Percentiles rank a stretch among this genome's conserved stretches.
phyloP scores from a whole-genome alignment of 35 echinoderm and acorn worm species.

The Nesometra sesokonis region DNA sequence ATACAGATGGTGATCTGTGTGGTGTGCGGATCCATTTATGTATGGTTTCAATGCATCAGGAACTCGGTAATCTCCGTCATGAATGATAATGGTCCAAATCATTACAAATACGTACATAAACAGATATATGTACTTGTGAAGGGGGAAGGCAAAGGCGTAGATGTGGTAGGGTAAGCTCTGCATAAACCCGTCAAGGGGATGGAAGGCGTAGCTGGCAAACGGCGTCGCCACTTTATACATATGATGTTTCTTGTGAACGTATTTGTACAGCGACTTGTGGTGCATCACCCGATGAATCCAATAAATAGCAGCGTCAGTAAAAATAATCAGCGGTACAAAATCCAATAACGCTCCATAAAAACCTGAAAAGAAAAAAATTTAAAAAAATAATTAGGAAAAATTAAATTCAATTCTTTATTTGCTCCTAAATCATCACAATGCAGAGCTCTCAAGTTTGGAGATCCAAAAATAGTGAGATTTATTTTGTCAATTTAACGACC shows the following conservation, averaged over 20 bases:
- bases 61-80: conserved; percentile 78
- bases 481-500: too few relatives aligned
- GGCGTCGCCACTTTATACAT: conserved; percentile 83
- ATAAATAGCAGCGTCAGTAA: conserved; percentile 88
- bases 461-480: too few relatives aligned
- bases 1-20: conserved; percentile 92
- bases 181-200: conserved; percentile 81
- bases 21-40: conserved; percentile 92
- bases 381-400: not conserved
- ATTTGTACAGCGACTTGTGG: conserved; percentile 55
- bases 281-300: conserved; percentile 93
- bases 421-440: too few relatives aligned
- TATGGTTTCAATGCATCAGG: conserved; percentile 57
- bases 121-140: conserved; percentile 84
- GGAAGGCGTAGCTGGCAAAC: conserved; percentile 96
- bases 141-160: conserved; percentile 80
- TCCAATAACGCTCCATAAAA: conserved; percentile 40
- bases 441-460: too few relatives aligned
- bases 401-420: too few relatives aligned
- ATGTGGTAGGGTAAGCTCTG: conserved; percentile 94
- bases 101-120: conserved; percentile 80
- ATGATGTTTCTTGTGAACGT: conserved; percentile 84
- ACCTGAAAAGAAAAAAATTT: conserved; percentile 28
- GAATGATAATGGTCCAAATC: conserved; percentile 94
- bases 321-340: conserved; percentile 55